Evolutionary conservation across 2,797 vertebrate genomes (phyloP).

Genomic region (Steatocranus sp.): DNA sequence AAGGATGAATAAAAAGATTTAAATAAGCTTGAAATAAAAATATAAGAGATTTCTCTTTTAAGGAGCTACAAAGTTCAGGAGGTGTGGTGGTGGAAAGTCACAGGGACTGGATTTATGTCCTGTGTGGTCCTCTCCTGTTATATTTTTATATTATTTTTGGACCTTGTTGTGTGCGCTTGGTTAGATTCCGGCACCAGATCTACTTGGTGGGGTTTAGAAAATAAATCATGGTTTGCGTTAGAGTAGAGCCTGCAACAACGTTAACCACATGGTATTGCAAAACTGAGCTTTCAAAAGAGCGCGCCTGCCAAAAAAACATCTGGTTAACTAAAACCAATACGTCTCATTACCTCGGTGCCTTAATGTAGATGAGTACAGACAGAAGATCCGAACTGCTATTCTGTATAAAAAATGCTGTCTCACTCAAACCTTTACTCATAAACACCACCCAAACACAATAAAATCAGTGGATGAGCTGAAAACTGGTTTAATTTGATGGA

Average conservation of each 20-base stretch:
- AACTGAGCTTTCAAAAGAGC: neutral
- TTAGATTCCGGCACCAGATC: neutral
- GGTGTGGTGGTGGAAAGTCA: neutral
- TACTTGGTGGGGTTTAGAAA: neutral
- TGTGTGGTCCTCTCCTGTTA: neutral
- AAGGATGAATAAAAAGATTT: neutral
- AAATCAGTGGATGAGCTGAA: neutral
- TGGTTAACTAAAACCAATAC: neutral
- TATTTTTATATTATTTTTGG: neutral
- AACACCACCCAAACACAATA: neutral
- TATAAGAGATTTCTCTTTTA: neutral
- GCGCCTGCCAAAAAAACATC: neutral
- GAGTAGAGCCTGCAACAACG: neutral
- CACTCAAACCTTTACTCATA: neutral
- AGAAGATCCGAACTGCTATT: neutral
- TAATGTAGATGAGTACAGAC: neutral
- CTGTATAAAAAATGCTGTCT: neutral
- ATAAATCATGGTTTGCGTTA: neutral
- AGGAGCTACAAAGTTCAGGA: neutral
- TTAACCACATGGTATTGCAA: neutral
- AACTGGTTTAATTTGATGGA: neutral
- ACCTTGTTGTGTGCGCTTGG: neutral
- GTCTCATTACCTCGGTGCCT: neutral
- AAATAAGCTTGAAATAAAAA: neutral
- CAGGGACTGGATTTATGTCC: neutral